Conservation (phyloP, 2,888 invertebrate genomes). For the Eupithecia subumbrata region DNA sequence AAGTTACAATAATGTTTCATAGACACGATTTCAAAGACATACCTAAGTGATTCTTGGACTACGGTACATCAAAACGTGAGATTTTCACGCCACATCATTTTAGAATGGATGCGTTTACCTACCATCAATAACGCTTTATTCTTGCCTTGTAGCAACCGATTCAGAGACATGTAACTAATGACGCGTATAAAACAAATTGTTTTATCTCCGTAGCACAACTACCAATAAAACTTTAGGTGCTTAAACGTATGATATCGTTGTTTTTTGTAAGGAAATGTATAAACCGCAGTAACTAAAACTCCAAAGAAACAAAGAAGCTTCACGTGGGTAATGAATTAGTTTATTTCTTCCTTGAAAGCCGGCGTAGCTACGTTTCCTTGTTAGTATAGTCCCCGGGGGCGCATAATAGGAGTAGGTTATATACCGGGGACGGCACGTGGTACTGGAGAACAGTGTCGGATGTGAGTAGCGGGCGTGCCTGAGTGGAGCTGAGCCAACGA, state of each 20-base stretch:
- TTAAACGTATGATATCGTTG: constrained; percentile 35
- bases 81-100: constrained; percentile 26
- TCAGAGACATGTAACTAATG: constrained; percentile 46
- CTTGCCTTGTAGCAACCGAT: constrained; percentile 29
- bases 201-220: constrained; percentile 52
- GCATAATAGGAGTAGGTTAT: constrained; percentile 44
- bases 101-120: constrained; percentile 32
- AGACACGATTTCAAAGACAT: constrained; percentile 12
- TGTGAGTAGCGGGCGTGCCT: constrained; percentile 57
- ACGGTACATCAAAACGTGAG: constrained; percentile 26
- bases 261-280: constrained; percentile 35
- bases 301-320: constrained; percentile 37
- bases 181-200: constrained; percentile 57
- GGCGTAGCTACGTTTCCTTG: constrained; percentile 28
- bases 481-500: constrained; percentile 56
- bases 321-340: constrained; percentile 32
- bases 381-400: constrained; percentile 30
- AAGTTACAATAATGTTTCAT: background rate
- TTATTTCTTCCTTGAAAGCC: constrained; percentile 30
- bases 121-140: constrained; percentile 35
- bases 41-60: constrained; percentile 24
- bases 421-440: constrained; percentile 41
- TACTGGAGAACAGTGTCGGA: constrained; percentile 34
- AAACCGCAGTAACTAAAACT: constrained; percentile 39
- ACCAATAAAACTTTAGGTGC: constrained; percentile 45